Evolutionary conservation across 2,888 invertebrate species (phyloP).

Genomic region (Hirtodrosophila alboralis): DNA sequence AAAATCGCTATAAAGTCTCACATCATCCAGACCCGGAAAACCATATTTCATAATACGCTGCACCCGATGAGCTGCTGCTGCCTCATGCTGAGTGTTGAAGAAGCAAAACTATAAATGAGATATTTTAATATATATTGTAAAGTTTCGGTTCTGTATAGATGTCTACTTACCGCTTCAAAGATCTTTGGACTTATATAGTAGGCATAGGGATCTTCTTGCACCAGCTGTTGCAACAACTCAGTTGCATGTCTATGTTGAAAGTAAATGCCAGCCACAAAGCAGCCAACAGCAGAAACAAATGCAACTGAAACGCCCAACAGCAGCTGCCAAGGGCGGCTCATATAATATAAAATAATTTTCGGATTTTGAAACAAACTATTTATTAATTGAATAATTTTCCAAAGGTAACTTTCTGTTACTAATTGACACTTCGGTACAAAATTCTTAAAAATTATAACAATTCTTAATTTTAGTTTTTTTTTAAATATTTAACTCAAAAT

Average conservation of each 20-base stretch:
- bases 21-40: slow-evolving; percentile 93
- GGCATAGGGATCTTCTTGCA: slow-evolving; percentile 71
- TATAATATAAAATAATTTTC: too few species aligned
- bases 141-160: too few species aligned
- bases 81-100: slow-evolving; percentile 29
- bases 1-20: slow-evolving; percentile 94
- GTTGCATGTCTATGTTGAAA: slow-evolving; percentile 65
- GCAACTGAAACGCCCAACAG: slow-evolving; percentile 49
- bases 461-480: too few species aligned
- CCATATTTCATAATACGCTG: slow-evolving; percentile 96
- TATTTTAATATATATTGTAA: not conserved
- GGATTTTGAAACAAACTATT: too few species aligned
- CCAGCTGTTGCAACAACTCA: slow-evolving; percentile 45
- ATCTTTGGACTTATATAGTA: slow-evolving; percentile 67
- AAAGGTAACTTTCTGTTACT: too few species aligned
- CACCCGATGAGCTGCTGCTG: slow-evolving; percentile 76
- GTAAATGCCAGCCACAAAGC: slow-evolving; percentile 66
- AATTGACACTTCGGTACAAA: too few species aligned
- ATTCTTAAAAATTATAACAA: too few species aligned
- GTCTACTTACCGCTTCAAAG: slow-evolving; percentile 52
- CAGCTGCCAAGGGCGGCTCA: slow-evolving; percentile 45
- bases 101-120: slow-evolving; percentile 50
- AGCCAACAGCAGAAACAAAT: slow-evolving; percentile 34
- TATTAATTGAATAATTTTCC: too few species aligned
- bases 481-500: too few species aligned